These are phyloP conservation scores for Oxyruncus cristatus DNA, from an alignment of 2,113 vertebrate species.

Conservation along the genomic window DNA sequence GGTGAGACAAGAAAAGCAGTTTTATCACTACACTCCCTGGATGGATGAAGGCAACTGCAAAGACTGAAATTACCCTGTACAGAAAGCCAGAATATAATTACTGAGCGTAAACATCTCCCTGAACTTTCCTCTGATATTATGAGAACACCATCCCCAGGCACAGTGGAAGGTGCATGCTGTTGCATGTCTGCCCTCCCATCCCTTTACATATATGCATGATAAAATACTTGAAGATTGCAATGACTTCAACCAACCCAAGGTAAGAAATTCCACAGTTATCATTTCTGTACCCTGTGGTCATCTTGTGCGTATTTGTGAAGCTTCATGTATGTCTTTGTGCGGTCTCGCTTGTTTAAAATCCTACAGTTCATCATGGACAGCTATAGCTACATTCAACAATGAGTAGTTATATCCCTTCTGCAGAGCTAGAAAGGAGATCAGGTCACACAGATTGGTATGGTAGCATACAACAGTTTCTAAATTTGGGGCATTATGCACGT, in stretches of 20 bases:
- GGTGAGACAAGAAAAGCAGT: not conserved
- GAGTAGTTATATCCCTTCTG: not conserved
- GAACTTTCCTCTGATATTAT: constrained; percentile 40
- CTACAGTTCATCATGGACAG: not conserved
- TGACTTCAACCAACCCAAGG: not conserved
- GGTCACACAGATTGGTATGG: not conserved
- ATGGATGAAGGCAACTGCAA: not conserved
- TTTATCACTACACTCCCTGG: not conserved
- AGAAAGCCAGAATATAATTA: not conserved
- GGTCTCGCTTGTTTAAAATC: not conserved
- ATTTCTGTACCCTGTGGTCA: not conserved
- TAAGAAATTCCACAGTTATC: not conserved
- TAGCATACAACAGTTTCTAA: not conserved
- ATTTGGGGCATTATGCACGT: not conserved
- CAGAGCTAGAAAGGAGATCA: not conserved
- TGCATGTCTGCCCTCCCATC: constrained; percentile 40
- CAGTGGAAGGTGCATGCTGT: not conserved
- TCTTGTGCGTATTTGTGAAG: not conserved
- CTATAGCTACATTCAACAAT: not conserved
- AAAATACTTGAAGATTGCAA: constrained; percentile 22
- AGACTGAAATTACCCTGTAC: not conserved
- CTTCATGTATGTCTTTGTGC: not conserved
- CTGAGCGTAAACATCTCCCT: not conserved
- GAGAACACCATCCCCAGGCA: constrained; percentile 7
- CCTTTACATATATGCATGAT: not conserved